These are phyloP conservation scores for Haplochromis burtoni DNA, from an alignment of 2,113 vertebrate genomes.

Conservation along the genomic window DNA sequence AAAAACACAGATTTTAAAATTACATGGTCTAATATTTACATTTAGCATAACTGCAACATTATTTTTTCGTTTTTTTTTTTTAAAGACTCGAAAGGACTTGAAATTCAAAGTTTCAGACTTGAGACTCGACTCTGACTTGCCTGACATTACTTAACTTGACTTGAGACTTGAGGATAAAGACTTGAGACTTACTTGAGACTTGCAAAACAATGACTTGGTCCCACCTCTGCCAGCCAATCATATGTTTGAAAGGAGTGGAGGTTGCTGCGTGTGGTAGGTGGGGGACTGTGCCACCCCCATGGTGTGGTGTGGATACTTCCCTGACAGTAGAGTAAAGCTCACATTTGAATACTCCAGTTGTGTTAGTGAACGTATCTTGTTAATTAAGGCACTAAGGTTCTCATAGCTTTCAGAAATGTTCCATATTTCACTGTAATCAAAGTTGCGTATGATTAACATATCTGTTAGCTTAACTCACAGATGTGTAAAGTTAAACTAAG, in stretches of 20 bases:
- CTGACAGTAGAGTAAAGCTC: not conserved
- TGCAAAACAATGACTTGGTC: too few species aligned
- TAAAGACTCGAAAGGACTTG: too few species aligned
- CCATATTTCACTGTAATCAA: not conserved
- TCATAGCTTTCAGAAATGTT: not conserved
- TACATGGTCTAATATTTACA: too few species aligned
- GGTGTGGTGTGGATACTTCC: not conserved
- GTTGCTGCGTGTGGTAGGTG: not conserved
- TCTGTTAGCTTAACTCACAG: not conserved
- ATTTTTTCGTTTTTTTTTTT: too few species aligned
- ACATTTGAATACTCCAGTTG: not conserved
- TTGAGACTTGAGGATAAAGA: too few species aligned
- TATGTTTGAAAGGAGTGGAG: not conserved
- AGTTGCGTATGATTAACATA: not conserved
- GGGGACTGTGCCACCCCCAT: not conserved
- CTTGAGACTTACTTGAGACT: too few species aligned
- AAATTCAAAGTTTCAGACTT: too few species aligned
- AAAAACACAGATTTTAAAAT: too few species aligned
- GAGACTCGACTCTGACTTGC: too few species aligned
- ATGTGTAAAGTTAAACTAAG: not conserved
- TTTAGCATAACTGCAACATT: too few species aligned
- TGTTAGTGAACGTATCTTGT: not conserved
- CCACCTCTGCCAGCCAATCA: not conserved
- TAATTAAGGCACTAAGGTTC: not conserved
- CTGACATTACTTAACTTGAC: too few species aligned